These are phyloP conservation scores for Pandemis corylana DNA, from an alignment of 2,888 invertebrate species.

Conservation along the genomic window DNA sequence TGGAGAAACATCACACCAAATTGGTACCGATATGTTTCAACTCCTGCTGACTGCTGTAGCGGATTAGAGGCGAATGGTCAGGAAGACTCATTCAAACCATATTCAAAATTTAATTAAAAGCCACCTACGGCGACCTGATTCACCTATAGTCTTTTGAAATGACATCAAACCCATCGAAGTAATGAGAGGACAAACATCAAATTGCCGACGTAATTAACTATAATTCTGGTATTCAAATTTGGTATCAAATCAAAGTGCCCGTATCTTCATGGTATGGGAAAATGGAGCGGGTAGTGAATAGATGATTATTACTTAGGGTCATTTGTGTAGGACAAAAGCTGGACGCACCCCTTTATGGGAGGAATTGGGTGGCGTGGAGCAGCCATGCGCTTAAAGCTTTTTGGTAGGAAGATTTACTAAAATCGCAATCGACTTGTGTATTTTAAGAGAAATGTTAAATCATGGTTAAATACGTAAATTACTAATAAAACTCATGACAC, in stretches of 20 bases:
- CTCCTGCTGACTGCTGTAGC: no score
- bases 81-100: not conserved
- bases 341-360: constrained; percentile 67
- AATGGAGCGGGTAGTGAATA: constrained; percentile 73
- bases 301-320: constrained; percentile 81
- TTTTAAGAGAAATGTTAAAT: no score
- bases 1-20: no score
- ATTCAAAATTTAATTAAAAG: constrained; percentile 54
- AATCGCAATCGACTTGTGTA: no score
- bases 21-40: no score
- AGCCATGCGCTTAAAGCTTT: not conserved
- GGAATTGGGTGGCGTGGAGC: constrained; percentile 40
- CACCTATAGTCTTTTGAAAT: constrained; percentile 40
- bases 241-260: constrained; percentile 80
- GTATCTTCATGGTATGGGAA: constrained; percentile 80
- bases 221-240: constrained; percentile 79
- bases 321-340: constrained; percentile 78
- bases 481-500: no score
- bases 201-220: constrained; percentile 74
- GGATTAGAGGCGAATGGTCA: no score
- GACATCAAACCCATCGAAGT: constrained; percentile 39
- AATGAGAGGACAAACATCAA: constrained; percentile 56
- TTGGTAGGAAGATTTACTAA: no score
- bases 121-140: constrained; percentile 50
- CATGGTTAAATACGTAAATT: no score